These are phyloP conservation scores for Spisula subtruncata DNA, from an alignment of 2,888 invertebrate species.

Conservation along the genomic window DNA sequence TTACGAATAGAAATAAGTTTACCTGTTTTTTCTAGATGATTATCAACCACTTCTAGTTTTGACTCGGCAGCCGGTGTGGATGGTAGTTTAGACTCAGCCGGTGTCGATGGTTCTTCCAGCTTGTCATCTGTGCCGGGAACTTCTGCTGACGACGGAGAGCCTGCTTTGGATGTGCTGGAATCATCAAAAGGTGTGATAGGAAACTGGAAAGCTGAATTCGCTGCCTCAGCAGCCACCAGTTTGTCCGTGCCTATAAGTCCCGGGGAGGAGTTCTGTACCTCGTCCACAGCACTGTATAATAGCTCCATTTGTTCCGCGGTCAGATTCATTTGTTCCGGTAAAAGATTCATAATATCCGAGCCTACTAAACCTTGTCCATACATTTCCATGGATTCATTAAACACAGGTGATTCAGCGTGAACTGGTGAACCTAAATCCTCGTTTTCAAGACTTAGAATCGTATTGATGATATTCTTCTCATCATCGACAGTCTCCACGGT, in stretches of 20 bases:
- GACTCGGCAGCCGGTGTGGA: neutral
- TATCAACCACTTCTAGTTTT: neutral
- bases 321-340: constrained; percentile 79
- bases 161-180: neutral
- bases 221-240: constrained; percentile 40
- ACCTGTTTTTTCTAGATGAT: too few relatives aligned
- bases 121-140: neutral
- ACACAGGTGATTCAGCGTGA: constrained; percentile 38
- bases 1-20: too few relatives aligned
- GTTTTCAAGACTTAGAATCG: constrained; percentile 83
- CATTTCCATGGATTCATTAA: constrained; percentile 66
- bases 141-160: neutral
- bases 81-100: neutral
- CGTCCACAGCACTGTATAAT: constrained; percentile 80
- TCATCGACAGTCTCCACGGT: constrained; percentile 71
- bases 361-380: constrained; percentile 61
- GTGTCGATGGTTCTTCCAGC: neutral
- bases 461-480: constrained; percentile 83
- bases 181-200: constrained; percentile 24
- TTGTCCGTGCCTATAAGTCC: constrained; percentile 59
- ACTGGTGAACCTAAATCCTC: constrained; percentile 64
- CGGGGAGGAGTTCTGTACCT: constrained; percentile 77
- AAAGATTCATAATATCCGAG: constrained; percentile 64
- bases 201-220: constrained; percentile 38
- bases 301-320: constrained; percentile 83